Conservation (phyloP, 2,797 vertebrate species). For the Eurystomus glaucurus region DNA sequence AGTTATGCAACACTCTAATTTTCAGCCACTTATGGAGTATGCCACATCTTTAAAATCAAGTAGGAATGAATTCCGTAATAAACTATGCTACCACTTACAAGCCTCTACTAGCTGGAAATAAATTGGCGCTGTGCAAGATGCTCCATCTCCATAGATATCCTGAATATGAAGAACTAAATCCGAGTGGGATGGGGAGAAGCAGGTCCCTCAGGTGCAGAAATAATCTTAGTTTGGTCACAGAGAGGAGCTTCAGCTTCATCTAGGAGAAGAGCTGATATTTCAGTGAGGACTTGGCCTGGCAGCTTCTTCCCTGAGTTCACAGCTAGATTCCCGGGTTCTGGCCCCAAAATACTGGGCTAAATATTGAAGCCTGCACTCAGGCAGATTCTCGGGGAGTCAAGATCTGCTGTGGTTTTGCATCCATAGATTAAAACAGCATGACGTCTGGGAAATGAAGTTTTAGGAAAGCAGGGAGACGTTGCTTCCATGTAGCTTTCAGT, state of each 20-base stretch:
- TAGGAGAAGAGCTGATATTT: neutral
- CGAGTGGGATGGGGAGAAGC: neutral
- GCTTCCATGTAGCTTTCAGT: neutral
- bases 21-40: constrained; percentile 1
- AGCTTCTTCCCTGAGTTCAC: neutral
- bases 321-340: neutral
- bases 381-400: neutral
- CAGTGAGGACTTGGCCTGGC: neutral
- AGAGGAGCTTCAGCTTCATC: rapidly evolving
- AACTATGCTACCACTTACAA: neutral
- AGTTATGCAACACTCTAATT: constrained; percentile 41
- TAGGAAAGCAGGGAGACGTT: neutral
- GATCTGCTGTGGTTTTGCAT: neutral
- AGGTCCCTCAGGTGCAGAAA: neutral
- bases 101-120: constrained; percentile 28
- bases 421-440: neutral
- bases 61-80: constrained; percentile 37
- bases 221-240: neutral
- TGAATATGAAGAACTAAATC: constrained; percentile 24
- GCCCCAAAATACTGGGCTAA: neutral
- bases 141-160: neutral
- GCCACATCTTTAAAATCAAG: constrained; percentile 47
- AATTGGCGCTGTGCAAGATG: neutral
- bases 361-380: neutral
- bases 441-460: neutral